Conservation (phyloP, 2,113 vertebrate species). For the Pluvianellus socialis region DNA sequence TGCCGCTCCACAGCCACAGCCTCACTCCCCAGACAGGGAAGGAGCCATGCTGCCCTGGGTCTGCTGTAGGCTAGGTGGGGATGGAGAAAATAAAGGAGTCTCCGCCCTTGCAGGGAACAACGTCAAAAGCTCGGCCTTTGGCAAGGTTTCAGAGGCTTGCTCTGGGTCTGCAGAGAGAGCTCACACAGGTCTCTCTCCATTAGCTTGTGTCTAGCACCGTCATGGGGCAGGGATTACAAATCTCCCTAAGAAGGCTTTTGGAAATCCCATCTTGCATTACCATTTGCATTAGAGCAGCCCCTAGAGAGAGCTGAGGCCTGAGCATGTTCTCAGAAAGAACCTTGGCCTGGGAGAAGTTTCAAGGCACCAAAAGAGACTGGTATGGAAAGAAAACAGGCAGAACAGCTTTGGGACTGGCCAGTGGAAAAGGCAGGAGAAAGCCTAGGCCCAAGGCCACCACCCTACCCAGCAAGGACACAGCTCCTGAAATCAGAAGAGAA, state of each 20-base stretch:
- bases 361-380: background rate
- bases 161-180: background rate
- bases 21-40: fast-evolving
- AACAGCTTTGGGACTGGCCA: background rate
- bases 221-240: conserved; percentile 56
- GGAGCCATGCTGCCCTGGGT: background rate
- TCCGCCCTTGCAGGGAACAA: background rate
- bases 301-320: background rate
- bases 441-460: background rate
- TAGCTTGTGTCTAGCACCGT: conserved; percentile 35
- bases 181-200: conserved; percentile 10
- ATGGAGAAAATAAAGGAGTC: background rate
- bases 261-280: conserved; percentile 53
- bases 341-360: background rate
- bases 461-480: background rate
- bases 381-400: background rate
- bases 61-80: background rate
- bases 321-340: background rate
- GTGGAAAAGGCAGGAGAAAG: background rate
- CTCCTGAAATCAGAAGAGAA: background rate
- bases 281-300: conserved; percentile 33
- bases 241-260: conserved; percentile 54
- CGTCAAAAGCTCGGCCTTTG: background rate
- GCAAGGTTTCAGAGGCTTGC: background rate
- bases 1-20: background rate